Evolutionary conservation across 2,797 vertebrate genomes (phyloP).

Genomic region (Valencia hispanica): DNA sequence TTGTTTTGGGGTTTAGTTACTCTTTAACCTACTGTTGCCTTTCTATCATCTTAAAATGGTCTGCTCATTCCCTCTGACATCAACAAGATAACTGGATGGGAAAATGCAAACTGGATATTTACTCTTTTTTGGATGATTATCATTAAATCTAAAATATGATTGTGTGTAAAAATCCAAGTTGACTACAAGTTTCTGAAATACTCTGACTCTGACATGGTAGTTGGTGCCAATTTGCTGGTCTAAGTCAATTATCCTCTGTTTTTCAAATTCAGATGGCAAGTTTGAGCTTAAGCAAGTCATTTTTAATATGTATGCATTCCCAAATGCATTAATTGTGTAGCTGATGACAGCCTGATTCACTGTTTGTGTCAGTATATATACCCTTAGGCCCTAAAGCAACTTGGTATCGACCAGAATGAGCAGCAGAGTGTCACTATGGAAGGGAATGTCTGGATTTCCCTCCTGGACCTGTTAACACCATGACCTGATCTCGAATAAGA

Average conservation of each 20-base stretch:
- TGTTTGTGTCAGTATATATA: background rate
- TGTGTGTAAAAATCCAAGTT: background rate
- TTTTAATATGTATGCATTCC: background rate
- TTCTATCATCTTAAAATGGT: background rate
- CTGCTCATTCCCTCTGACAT: background rate
- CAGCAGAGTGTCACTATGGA: background rate
- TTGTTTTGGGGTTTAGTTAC: too few relatives aligned
- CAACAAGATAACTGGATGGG: background rate
- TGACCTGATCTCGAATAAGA: background rate
- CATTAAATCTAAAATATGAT: background rate
- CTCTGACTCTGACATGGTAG: background rate
- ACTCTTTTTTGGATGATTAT: background rate
- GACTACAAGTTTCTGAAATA: background rate
- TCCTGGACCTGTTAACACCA: background rate
- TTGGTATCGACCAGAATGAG: background rate
- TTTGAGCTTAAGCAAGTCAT: background rate
- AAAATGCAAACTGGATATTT: background rate
- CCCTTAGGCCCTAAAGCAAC: background rate
- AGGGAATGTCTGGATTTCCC: background rate
- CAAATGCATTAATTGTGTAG: background rate
- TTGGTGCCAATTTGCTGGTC: background rate
- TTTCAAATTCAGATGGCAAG: background rate
- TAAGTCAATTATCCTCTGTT: background rate
- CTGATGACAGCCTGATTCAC: background rate
- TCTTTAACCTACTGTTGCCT: background rate